Conservation (phyloP, 23 tunicate species). For the Aplidium turbinatum region DNA sequence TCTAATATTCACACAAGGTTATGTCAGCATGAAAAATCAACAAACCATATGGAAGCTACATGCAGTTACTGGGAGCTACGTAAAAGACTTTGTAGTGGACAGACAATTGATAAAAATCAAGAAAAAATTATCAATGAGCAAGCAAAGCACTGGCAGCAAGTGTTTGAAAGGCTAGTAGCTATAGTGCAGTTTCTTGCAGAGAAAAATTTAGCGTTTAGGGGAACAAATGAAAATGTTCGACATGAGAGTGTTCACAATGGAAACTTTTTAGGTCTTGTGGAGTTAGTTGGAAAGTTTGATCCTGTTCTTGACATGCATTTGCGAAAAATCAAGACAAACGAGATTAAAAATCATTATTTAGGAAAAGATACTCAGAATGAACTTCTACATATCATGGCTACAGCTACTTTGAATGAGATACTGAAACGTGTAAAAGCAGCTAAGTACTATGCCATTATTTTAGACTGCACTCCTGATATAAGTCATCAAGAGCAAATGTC, state of each 20-base stretch:
- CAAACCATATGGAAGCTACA: slow-evolving; percentile 12
- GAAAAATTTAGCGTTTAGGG: slow-evolving; percentile 22
- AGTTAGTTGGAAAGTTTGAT: slow-evolving; percentile 16
- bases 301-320: slow-evolving; percentile 1
- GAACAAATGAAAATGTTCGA: slow-evolving; percentile 16
- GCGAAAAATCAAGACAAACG: slow-evolving; percentile 1
- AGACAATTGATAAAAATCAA: slow-evolving; percentile 1
- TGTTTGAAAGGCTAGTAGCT: slow-evolving; percentile 22
- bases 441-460: slow-evolving; percentile 12
- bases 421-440: slow-evolving; percentile 12
- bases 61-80: slow-evolving; percentile 18
- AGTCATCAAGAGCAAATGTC: slow-evolving; percentile 36
- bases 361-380: slow-evolving; percentile 24
- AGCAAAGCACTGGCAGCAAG: slow-evolving; percentile 22
- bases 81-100: slow-evolving; percentile 7
- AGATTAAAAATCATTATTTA: slow-evolving; percentile 3
- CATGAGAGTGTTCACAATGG: slow-evolving; percentile 11
- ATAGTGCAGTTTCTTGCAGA: slow-evolving; percentile 21
- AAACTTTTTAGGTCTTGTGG: slow-evolving; percentile 25
- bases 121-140: slow-evolving; percentile 9
- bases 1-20: slow-evolving; percentile 20
- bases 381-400: slow-evolving; percentile 12
- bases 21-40: slow-evolving; percentile 5
- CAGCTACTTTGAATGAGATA: slow-evolving; percentile 4
- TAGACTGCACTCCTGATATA: slow-evolving; percentile 26